phyloP scores from a whole-genome alignment of 2,888 invertebrate genomes.

The Plutella xylostella region DNA sequence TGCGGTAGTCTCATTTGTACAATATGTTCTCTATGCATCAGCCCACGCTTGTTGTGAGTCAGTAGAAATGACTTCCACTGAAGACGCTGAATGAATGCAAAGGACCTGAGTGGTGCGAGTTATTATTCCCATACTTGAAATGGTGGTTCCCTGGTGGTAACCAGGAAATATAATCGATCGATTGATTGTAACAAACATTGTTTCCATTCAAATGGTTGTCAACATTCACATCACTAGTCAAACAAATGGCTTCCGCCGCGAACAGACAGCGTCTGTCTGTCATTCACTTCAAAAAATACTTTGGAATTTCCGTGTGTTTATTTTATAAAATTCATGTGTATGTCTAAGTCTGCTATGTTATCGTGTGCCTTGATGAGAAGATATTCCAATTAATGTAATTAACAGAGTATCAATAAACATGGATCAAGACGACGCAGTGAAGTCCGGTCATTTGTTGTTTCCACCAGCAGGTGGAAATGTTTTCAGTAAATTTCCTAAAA shows the following conservation, averaged over 20 bases:
- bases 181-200: slow-evolving; percentile 5
- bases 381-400: neutral
- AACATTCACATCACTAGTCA: neutral
- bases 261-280: slow-evolving; percentile 10
- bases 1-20: too few relatives aligned
- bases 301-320: neutral
- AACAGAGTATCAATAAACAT: slow-evolving; percentile 41
- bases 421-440: slow-evolving; percentile 81
- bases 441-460: slow-evolving; percentile 81
- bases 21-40: too few relatives aligned
- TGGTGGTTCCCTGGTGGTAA: too few relatives aligned
- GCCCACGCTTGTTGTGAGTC: too few relatives aligned
- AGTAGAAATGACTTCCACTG: too few relatives aligned
- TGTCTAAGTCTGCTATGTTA: slow-evolving; percentile 24
- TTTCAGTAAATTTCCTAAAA: slow-evolving; percentile 81
- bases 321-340: neutral
- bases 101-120: too few relatives aligned
- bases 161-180: too few relatives aligned
- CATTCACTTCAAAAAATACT: slow-evolving; percentile 12
- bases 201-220: slow-evolving; percentile 3
- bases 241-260: slow-evolving; percentile 14
- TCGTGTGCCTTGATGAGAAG: slow-evolving; percentile 14
- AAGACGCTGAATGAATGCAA: too few relatives aligned
- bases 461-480: slow-evolving; percentile 75
- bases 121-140: too few relatives aligned